Evolutionary conservation across 2,797 vertebrate genomes (phyloP), one percentile per base, ranked within the genome.

Genomic region (Cossypha caffra): DNA sequence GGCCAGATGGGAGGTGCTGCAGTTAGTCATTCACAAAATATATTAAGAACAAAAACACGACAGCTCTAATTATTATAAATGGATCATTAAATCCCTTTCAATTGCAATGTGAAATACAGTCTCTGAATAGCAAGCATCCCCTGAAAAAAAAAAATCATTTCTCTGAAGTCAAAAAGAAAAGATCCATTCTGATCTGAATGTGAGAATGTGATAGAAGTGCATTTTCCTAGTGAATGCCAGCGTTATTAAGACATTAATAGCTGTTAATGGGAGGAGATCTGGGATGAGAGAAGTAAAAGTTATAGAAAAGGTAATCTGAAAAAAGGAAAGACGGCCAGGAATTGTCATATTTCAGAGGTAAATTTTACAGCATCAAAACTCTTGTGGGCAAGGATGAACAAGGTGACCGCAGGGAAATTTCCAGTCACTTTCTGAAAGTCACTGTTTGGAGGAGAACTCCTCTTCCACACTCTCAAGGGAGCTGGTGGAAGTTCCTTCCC

Each of bases 41-140:
- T 67, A 67, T 94, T 47, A 93, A 82, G 87, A 90, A 88, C 28
- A 91, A 93, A 96, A 86, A 37, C 94, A 88, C 0, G 35, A 79
- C 63, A 91, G 63, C 40, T 91, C 48, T 94, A 94, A 96, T 96
- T 93, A 79, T 91, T 95, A 93, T 68, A 84, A 93, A 97, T 96
- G 93, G 85, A 66, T 90, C 85, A 82, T 95, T 97, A 97, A 96
- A 93, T 79, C 62, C 33, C 13, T 90, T 94, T 69, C 64, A 68
- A 86, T 77, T 86, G 52, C 47, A 69, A 38, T 38, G 33, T 90
- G 74, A 94, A 97, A 90, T 93, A 75, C 48, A 77, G 58, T 88
- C 77, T 84, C 90, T 88, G 83, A 88, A 95, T 85, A 95, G 57
- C 54, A 93, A 92, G 55, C 47, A 67, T 40, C 42, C 86, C 52